phyloP scores from a whole-genome alignment of 2,797 vertebrate genomes.

The Cryptoprocta ferox region DNA sequence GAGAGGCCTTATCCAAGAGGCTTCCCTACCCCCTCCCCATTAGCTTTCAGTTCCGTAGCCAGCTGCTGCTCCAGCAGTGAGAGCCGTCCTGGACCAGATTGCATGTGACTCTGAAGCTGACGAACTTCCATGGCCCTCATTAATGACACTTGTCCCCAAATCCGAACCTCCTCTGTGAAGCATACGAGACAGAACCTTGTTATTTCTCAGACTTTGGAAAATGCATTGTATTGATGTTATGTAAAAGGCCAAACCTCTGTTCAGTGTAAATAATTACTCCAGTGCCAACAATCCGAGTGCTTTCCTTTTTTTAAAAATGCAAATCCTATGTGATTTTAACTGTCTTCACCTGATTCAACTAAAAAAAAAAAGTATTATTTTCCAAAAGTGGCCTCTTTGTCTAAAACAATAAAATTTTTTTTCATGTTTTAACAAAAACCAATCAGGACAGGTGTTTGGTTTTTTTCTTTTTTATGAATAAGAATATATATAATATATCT shows the following conservation, averaged over 20 bases:
- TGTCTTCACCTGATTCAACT: conserved; percentile 89
- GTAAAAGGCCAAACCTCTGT: conserved; percentile 91
- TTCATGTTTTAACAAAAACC: conserved; percentile 90
- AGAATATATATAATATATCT: conserved; percentile 86
- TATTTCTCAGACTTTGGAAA: conserved; percentile 89
- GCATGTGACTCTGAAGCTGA: conserved; percentile 86
- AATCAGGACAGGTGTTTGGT: conserved; percentile 88
- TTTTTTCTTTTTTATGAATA: conserved; percentile 87
- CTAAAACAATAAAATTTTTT: conserved; percentile 89
- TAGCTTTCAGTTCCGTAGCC: conserved; percentile 83
- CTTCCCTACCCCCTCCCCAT: conserved; percentile 66
- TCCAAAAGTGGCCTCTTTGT: conserved; percentile 91
- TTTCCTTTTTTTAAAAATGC: conserved; percentile 90
- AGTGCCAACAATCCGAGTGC: conserved; percentile 91
- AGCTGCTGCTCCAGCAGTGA: conserved; percentile 79
- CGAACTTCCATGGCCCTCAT: conserved; percentile 85
- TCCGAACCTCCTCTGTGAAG: conserved; percentile 89
- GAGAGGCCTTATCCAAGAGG: conserved; percentile 77
- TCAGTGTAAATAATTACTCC: conserved; percentile 91
- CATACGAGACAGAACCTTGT: conserved; percentile 85
- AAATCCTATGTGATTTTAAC: conserved; percentile 91
- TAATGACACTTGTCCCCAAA: conserved; percentile 87
- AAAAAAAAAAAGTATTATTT: conserved; percentile 89
- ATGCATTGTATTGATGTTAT: conserved; percentile 90
- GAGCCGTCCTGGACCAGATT: conserved; percentile 84